These are phyloP conservation scores for Chlorospingus semifuscus DNA, from an alignment of 2,797 vertebrate species.

Conservation along the genomic window DNA sequence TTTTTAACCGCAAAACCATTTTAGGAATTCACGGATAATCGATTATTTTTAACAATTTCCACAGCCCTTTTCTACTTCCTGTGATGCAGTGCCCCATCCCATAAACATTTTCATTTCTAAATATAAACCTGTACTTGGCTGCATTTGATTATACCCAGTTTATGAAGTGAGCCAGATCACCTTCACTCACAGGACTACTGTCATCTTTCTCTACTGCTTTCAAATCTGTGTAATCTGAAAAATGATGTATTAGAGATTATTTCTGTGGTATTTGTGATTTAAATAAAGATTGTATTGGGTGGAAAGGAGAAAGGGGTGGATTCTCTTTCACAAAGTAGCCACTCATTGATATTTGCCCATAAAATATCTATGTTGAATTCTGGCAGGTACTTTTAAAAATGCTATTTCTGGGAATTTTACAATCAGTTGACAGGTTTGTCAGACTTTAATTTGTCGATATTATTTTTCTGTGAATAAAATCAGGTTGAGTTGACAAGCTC, in stretches of 20 bases:
- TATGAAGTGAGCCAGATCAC: not conserved
- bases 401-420: not conserved
- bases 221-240: not conserved
- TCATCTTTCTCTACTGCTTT: not conserved
- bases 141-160: not conserved
- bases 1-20: not conserved
- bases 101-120: not conserved
- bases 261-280: not conserved
- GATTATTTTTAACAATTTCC: not conserved
- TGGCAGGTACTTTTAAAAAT: not conserved
- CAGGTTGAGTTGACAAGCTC: not conserved
- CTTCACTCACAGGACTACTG: fast-evolving
- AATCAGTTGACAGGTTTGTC: not conserved
- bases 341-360: not conserved
- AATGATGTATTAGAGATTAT: not conserved
- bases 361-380: not conserved
- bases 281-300: not conserved
- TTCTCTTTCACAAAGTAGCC: not conserved
- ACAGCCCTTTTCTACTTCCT: not conserved
- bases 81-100: not conserved
- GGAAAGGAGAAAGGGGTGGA: not conserved
- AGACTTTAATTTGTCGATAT: not conserved
- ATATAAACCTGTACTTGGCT: not conserved
- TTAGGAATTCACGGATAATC: not conserved
- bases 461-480: not conserved